Evolutionary conservation across 2,113 vertebrate species (phyloP), one percentile per base, ranked within the genome.

Genomic region (Sprattus sprattus): DNA sequence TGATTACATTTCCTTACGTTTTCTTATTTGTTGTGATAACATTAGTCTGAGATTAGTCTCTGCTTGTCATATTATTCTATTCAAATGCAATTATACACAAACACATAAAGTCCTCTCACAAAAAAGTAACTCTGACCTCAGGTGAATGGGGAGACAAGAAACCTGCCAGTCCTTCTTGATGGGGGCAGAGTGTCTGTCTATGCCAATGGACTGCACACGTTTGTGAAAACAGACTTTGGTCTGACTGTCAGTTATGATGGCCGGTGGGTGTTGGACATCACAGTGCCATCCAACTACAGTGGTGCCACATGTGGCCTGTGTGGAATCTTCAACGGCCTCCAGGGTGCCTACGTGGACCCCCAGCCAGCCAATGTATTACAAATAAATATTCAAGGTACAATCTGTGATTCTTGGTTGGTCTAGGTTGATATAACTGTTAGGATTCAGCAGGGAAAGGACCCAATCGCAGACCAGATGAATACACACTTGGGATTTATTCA

Each of bases 251-350:
- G 82, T 1, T 94, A 92, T 0, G 89, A 93, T 85, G 91, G 93
- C 71, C 64, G 5, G 18, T 88, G 86, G 52, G 87, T 60, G 75
- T 91, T 92, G 18, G 82, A 60, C 4, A 89, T 95, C 82, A 83
- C 85, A 57, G 83, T 94, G 6, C 94, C 90, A 1, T 54, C 86
- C 9, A 82, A 22, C 49, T 94, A 91, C 82, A 88, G 88, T 13
- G 91, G 86, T 28, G 16, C 87, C 25, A 91, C 82, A 0, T 92
- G 93, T 4, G 93, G 94, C 47, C 89, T 94, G 20, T 95, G 93
- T 89, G 94, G 94, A n/a, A 90, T 94, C 87, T 94, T 94, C 85
- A 94, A 95, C 85, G 86, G 39, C 39, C 39, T 39, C 39, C 39
- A 39, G 39, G 39, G 39, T 39, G 20, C 60, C 20, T 22, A 64